Evolutionary conservation across 2,113 vertebrate species (phyloP), one percentile per base, ranked within the genome.

Genomic region (Lasiurus cinereus): DNA sequence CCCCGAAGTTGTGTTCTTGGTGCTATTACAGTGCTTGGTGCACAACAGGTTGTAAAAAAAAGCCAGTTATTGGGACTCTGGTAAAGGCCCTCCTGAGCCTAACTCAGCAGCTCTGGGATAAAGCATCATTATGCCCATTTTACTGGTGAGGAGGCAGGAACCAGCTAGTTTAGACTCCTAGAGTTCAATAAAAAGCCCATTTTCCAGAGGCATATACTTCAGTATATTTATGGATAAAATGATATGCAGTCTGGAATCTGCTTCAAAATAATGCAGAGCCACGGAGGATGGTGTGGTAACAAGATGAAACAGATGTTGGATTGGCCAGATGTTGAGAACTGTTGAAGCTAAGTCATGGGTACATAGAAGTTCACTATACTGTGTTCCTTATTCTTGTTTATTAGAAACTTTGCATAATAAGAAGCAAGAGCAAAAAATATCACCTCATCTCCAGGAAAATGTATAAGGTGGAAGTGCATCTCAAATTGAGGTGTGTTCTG

Each of bases 191-290:
- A 76, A 87, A 90, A 70, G 3, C 5, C 14, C 27, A 36, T 31
- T 50, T 82, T 88, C 33, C n/a, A 85, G 48, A 90, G 56, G 48
- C 4, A 39, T 6, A 46, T 6, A 59, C 39, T 16, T 83, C 56
- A 83, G 54, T 39, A 78, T 52, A 74, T 52, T 43, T 88, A 66
- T 16, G 8, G 52, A 67, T 59, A 91, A 93, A 93, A 79, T 83
- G 78, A 70, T 29, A 27, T 33, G 54, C 78, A 19, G 24, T 50
- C 70, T 83, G 66, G 46, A 80, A 83, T 83, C 6, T 21, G 83
- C 18, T 86, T 87, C 50, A 78, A 87, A 90, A 83, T 73, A 52
- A 46, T 31, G 46, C 8, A 62, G 19, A 12, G 50, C 22, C 0
- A 24, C 6, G 8, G 27, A 43, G 15, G 6, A 18, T 27, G 73